These are phyloP conservation scores for Thunnus thynnus DNA, from an alignment of 2,113 vertebrate species.

Conservation along the genomic window DNA sequence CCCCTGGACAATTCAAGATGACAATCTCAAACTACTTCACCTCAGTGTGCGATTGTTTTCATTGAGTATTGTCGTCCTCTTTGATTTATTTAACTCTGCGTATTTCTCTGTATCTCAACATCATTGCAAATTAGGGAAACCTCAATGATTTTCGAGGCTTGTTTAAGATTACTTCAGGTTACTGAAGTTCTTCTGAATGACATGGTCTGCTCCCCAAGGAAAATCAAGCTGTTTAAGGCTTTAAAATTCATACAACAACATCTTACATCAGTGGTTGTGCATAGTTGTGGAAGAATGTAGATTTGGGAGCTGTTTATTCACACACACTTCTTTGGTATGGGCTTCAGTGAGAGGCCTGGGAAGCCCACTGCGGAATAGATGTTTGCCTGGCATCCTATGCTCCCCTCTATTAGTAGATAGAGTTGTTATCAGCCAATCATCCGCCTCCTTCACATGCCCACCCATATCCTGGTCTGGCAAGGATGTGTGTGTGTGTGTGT, in stretches of 20 bases:
- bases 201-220: background rate
- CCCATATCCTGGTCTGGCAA: slow-evolving; percentile 34
- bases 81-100: no score
- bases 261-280: background rate
- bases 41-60: no score
- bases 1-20: no score
- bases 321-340: slow-evolving; percentile 1
- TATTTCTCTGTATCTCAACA: no score
- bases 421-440: slow-evolving; percentile 36
- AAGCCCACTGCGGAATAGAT: slow-evolving; percentile 17
- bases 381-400: slow-evolving; percentile 39
- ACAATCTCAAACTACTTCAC: no score
- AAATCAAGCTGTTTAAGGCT: background rate
- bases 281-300: background rate
- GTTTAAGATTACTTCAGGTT: no score
- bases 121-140: no score
- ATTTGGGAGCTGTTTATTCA: slow-evolving; percentile 12
- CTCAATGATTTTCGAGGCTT: no score
- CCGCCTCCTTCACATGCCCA: slow-evolving; percentile 33
- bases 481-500: slow-evolving; percentile 3
- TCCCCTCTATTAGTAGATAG: slow-evolving; percentile 23
- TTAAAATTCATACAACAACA: background rate
- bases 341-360: slow-evolving; percentile 19
- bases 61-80: no score
- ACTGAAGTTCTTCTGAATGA: no score